Evolutionary conservation across 2,888 invertebrate genomes (phyloP).

Genomic region (Xestia c-nigrum): DNA sequence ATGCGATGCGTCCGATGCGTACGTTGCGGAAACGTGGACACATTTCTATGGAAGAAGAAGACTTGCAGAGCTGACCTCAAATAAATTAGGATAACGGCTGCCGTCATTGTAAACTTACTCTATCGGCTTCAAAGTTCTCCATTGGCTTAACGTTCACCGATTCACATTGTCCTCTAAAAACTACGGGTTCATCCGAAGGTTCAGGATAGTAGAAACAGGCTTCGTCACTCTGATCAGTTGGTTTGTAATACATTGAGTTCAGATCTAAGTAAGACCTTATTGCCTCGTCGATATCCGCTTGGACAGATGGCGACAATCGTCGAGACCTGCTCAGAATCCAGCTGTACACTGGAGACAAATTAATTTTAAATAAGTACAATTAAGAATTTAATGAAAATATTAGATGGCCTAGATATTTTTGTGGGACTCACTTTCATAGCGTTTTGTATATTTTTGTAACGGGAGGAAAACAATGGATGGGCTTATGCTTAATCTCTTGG

Average conservation of each 20-base stretch:
- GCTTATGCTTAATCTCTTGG: too few species aligned
- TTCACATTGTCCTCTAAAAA: constrained; percentile 78
- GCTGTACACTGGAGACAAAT: constrained; percentile 78
- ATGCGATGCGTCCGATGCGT: too few species aligned
- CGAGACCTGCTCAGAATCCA: constrained; percentile 83
- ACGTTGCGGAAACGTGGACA: too few species aligned
- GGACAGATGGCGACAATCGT: constrained; percentile 63
- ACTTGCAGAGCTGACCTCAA: neutral
- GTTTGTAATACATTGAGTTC: constrained; percentile 72
- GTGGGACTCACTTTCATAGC: neutral
- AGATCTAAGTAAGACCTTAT: constrained; percentile 72
- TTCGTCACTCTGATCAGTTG: constrained; percentile 70
- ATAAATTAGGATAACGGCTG: neutral
- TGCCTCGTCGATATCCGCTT: constrained; percentile 70
- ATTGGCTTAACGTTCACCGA: constrained; percentile 69
- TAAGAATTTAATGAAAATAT: neutral
- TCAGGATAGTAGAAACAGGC: constrained; percentile 79
- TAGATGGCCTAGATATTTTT: neutral
- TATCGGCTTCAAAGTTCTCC: constrained; percentile 69
- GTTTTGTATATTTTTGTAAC: neutral
- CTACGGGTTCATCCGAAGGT: constrained; percentile 65
- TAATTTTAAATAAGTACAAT: neutral
- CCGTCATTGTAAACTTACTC: constrained; percentile 69
- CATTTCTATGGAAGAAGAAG: too few species aligned
- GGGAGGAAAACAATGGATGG: neutral